Base-by-base conservation (phyloP, 1,140 invertebrate genomes). In the Sesamia nonagrioides region DNA sequence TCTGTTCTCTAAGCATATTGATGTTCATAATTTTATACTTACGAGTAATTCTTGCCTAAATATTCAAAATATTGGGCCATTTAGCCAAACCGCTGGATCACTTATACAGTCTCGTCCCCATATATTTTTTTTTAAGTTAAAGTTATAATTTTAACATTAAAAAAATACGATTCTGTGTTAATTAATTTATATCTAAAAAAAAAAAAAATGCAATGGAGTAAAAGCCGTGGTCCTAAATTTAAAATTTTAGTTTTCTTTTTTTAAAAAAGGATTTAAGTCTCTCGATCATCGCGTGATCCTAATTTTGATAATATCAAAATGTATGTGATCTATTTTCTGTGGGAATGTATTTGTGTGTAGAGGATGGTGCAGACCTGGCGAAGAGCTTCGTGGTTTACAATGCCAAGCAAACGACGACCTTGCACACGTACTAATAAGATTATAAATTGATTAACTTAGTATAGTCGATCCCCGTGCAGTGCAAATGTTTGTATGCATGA, bases 301-400 rank as follows among this genome's bases (percentile, higher is more conserved):
- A 15, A 58, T 58, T 73, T 73, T 73, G 52, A 73, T 11, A 21
- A 42, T 58, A 37, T 73, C 71, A 73, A 73, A 73, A 73, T 71
- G 54, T 58, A 73, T 6, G 71, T 58, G 71, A 73, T 73, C 33
- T 52, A 52, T 72, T 58, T 18, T 68, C 37, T 68, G n/a, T 54
- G 27, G 27, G 63, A 27, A 35, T 52, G 45, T 69, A 17, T 17
- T 27, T 54, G 42, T 73, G 52, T 73, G 3, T 42, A 27, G 27
- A 27, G 27, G 27, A 1, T 3, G 27, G 1, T 3, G 27, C 27
- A 27, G 27, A 27, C 27, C 27, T 27, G 27, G 27, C 27, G 27
- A 27, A 27, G 27, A 27, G 27, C 27, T 1, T 27, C 27, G 3
- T 27, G 27, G 1, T 27, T 27, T 27, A 1, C 27, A 27, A 27